These are phyloP conservation scores for Umimayanthus kanabou DNA, from an alignment of 92 coral and sea anemone species.

Conservation along the genomic window DNA sequence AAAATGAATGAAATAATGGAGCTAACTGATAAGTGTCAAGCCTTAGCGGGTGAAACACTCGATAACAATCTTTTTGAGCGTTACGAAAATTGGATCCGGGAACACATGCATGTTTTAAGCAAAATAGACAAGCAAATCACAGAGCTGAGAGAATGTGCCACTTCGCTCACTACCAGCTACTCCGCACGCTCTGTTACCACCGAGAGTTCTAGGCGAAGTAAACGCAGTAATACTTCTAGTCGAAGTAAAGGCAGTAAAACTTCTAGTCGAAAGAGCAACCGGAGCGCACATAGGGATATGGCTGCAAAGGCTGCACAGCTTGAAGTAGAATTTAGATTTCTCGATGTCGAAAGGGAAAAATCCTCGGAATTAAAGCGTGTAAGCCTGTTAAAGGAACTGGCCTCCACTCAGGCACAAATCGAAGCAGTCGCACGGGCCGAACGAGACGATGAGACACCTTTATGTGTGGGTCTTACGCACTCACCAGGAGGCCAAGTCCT, in stretches of 20 bases:
- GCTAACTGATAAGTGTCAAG: not conserved
- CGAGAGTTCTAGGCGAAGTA: not conserved
- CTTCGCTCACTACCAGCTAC: not conserved
- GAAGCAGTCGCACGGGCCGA: conserved; percentile 15
- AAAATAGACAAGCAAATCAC: conserved; percentile 18
- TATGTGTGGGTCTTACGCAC: not conserved
- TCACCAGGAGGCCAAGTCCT: not conserved
- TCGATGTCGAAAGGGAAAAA: conserved; percentile 1
- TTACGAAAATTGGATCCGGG: conserved; percentile 19
- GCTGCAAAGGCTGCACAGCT: conserved; percentile 15
- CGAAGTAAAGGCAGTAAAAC: conserved; percentile 10
- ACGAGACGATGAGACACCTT: not conserved
- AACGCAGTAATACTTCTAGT: conserved; percentile 17
- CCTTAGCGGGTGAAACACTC: not conserved
- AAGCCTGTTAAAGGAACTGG: conserved; percentile 1
- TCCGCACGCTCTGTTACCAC: conserved; percentile 13
- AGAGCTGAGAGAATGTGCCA: conserved; percentile 21
- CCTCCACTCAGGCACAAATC: conserved; percentile 18
- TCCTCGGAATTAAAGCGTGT: not conserved
- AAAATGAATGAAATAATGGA: conserved; percentile 30
- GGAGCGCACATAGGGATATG: conserved; percentile 10
- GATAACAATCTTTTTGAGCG: conserved; percentile 19
- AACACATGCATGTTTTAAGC: not conserved
- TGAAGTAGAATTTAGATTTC: conserved; percentile 10
- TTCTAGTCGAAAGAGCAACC: not conserved